Conservation (phyloP, 2,888 invertebrate species). For the Arrhopalites spinosus region DNA sequence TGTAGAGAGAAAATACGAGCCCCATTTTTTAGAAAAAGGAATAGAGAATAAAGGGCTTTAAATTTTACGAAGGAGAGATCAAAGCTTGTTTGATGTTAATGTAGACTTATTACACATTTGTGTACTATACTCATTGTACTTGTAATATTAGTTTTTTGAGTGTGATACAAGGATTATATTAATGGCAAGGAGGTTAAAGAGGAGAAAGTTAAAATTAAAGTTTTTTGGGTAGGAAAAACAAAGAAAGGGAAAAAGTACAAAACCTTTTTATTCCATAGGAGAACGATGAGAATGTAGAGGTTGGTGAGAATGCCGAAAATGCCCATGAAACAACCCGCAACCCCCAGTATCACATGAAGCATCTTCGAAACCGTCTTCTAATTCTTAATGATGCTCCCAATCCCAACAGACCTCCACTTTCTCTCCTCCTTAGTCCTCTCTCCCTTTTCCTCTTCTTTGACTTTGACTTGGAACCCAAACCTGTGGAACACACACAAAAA, state of each 20-base stretch:
- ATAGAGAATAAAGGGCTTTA: no score
- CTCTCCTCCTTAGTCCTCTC: conserved; percentile 5
- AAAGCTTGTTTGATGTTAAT: no score
- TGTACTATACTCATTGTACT: no score
- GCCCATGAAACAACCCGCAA: conserved; percentile 42
- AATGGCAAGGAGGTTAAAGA: no score
- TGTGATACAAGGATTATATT: no score
- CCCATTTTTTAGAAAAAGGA: no score
- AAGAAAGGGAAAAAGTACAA: not conserved
- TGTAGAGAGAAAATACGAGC: no score
- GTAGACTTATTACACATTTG: no score
- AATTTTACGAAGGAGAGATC: no score
- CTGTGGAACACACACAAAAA: not conserved
- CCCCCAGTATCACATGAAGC: conserved; percentile 44
- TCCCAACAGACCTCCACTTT: not conserved
- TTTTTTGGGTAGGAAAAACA: not conserved
- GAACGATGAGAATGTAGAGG: conserved; percentile 73
- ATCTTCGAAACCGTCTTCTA: conserved; percentile 35
- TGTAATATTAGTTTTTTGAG: no score
- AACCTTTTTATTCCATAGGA: conserved; percentile 73
- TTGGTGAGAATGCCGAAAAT: conserved; percentile 72
- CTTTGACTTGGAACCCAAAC: conserved; percentile 21
- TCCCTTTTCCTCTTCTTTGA: conserved; percentile 25
- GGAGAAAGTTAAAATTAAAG: no score
- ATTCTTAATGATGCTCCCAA: conserved; percentile 6